Base-by-base conservation (phyloP, 2,888 invertebrate species). In the Choristoneura rosaceana region DNA sequence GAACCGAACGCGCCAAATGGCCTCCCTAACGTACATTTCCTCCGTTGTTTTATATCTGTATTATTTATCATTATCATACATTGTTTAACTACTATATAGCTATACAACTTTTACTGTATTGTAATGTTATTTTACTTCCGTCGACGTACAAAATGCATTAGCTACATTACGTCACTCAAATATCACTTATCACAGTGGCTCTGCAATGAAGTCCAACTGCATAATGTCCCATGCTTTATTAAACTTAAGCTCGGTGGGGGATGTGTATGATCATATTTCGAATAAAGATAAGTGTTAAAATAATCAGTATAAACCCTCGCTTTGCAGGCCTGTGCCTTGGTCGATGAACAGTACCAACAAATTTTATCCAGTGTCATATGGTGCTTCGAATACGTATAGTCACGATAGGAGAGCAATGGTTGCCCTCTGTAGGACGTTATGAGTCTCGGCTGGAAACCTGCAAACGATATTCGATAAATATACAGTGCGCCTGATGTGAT, bases 331-430 rank as follows among this genome's bases (percentile, higher is more conserved):
- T 69, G 61, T 1, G 71, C 65, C 15, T 70, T 60, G 61, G 75
- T 76, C 2, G 52, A 70, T 2, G 80, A 80, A 50, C 81, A 81
- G 67, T 80, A 80, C 81, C 81, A 81, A 63, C 79, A 79, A 8
- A 78, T 77, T 71, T 71, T 76, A 33, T 73, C 8, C 1, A 55
- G 8, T 2, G 74, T 69, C 0, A 69, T 71, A 55, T 80, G 77
- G 41, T 79, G 80, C 52, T 70, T 77, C 77, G 77, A 78, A 65
- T 79, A 79, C 3, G 77, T 78, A 45, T 79, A 75, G 2, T 70
- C 68, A 8, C 62, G 62, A 33, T 77, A 74, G 2, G 76, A 52
- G 0, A 79, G 52, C 25, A 69, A 59, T 1, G 58, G 62, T 14
- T 73, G 73, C 0, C 78, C 76, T 41, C 76, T 64, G 63, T 45